Conservation (phyloP, 2,113 vertebrate genomes). For the Podarcis muralis region DNA sequence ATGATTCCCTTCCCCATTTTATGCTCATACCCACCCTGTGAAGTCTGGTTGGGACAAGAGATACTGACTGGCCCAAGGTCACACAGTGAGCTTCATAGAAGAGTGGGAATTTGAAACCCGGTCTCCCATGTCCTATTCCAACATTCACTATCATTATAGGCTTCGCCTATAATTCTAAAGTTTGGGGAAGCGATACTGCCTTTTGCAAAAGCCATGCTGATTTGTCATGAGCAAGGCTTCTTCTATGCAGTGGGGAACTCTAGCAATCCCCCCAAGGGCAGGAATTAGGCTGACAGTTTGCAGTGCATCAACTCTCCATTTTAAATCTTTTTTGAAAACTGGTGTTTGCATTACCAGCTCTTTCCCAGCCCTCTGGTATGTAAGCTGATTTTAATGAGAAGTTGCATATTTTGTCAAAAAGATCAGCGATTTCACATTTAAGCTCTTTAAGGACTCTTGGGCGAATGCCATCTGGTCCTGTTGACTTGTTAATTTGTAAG, state of each 20-base stretch:
- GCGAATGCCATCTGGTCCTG: not conserved
- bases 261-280: not conserved
- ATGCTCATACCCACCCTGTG: too few relatives aligned
- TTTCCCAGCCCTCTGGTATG: not conserved
- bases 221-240: not conserved
- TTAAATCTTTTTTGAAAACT: not conserved
- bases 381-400: not conserved
- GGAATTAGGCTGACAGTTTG: not conserved
- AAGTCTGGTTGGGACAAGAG: too few relatives aligned
- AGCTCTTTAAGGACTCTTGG: not conserved
- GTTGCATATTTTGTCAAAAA: not conserved
- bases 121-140: too few relatives aligned
- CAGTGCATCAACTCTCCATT: not conserved
- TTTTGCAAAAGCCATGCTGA: not conserved
- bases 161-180: not conserved
- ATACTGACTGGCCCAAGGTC: too few relatives aligned
- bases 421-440: not conserved
- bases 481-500: not conserved
- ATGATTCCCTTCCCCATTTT: too few relatives aligned
- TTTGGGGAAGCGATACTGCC: not conserved
- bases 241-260: not conserved
- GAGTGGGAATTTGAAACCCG: too few relatives aligned
- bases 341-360: not conserved
- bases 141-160: too few relatives aligned
- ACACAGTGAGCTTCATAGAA: too few relatives aligned